Conservation (phyloP, 2,888 invertebrate genomes). For the Anticlea derivata region DNA sequence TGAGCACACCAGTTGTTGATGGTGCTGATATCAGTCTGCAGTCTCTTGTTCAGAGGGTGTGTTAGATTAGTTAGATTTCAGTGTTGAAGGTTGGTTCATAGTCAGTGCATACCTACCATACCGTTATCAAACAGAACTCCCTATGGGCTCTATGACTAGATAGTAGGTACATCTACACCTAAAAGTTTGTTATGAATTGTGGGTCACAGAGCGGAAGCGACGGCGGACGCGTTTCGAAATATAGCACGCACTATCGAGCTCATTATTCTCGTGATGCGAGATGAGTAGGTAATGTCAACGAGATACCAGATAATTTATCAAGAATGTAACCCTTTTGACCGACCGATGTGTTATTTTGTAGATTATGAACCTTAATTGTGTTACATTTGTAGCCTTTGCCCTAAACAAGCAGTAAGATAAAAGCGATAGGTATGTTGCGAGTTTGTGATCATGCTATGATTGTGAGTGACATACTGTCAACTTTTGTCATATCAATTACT, state of each 20-base stretch:
- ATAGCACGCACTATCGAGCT: conserved; percentile 73
- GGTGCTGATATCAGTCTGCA: no score
- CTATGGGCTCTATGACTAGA: conserved; percentile 13
- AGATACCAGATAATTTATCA: conserved; percentile 48
- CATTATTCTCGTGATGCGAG: conserved; percentile 60
- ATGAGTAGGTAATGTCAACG: conserved; percentile 54
- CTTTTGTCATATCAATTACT: no score
- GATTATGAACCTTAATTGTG: conserved; percentile 9
- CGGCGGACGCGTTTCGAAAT: conserved; percentile 75
- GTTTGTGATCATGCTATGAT: no score
- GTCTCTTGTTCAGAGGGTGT: no score
- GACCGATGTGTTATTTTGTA: conserved; percentile 12
- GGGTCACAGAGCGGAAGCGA: conserved; percentile 70
- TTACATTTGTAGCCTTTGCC: not conserved
- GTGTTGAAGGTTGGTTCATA: no score
- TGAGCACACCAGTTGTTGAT: no score
- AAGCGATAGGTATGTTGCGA: no score
- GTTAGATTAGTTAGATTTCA: no score
- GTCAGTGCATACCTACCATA: not conserved
- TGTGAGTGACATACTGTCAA: no score
- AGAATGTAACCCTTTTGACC: conserved; percentile 38
- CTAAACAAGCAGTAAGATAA: not conserved
- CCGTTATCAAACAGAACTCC: not conserved
- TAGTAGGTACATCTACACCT: conserved; percentile 34
- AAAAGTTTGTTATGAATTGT: conserved; percentile 59